These are phyloP conservation scores for Eumerus sabulonum DNA, from an alignment of 2,888 invertebrate species.

Conservation along the genomic window DNA sequence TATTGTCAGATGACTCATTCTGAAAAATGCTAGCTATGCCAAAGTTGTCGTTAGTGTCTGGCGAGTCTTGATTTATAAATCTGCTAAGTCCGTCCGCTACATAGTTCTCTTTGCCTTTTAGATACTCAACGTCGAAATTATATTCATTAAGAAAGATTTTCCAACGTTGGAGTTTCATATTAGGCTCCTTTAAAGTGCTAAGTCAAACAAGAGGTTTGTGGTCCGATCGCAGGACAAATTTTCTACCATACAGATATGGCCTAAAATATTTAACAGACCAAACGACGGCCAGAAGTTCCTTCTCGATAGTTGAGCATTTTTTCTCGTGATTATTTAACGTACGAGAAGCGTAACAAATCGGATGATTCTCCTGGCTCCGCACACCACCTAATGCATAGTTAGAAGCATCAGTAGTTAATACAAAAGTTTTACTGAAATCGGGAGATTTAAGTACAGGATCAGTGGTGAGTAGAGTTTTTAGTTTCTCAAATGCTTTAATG, in stretches of 20 bases:
- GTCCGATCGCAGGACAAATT: conserved; percentile 48
- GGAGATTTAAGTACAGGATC: background rate
- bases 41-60: background rate
- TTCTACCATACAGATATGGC: no score
- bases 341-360: conserved; percentile 54
- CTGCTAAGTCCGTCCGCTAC: no score
- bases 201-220: conserved; percentile 55
- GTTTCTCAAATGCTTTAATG: background rate
- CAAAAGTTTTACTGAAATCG: background rate
- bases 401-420: background rate
- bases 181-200: no score
- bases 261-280: no score
- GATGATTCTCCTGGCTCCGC: conserved; percentile 54
- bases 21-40: no score
- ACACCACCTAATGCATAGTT: conserved; percentile 16
- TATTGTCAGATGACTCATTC: background rate
- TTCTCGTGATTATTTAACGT: conserved; percentile 57
- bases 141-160: no score
- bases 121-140: no score
- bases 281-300: no score
- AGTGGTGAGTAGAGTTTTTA: background rate
- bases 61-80: no score
- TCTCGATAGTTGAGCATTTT: conserved; percentile 44
- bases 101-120: no score
- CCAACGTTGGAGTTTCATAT: no score